phyloP scores from a whole-genome alignment of 2,888 invertebrate species.

The Antheraea assamensis region DNA sequence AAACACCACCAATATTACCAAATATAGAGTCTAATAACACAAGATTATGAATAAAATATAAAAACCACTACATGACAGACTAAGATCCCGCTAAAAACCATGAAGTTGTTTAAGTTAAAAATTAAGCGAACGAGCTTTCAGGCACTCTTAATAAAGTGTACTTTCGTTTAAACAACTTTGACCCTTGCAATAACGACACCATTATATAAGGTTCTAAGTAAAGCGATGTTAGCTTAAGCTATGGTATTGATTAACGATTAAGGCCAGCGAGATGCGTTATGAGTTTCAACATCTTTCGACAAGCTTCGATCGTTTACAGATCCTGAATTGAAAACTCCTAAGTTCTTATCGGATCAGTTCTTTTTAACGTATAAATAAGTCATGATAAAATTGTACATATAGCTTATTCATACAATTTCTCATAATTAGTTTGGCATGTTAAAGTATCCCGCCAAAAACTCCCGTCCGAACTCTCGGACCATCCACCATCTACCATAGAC shows the following conservation, averaged over 20 bases:
- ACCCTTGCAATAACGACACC: not conserved
- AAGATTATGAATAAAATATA: too few relatives aligned
- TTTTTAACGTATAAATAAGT: not conserved
- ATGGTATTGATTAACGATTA: slow-evolving; percentile 29
- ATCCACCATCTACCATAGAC: too few relatives aligned
- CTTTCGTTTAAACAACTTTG: not conserved
- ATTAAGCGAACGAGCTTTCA: too few relatives aligned
- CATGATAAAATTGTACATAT: not conserved
- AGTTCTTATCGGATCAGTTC: not conserved
- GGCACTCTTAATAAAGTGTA: not conserved
- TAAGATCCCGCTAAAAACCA: too few relatives aligned
- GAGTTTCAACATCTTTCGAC: not conserved
- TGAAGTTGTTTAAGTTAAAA: too few relatives aligned
- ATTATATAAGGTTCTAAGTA: not conserved
- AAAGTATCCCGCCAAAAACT: too few relatives aligned
- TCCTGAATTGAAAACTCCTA: not conserved
- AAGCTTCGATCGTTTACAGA: not conserved
- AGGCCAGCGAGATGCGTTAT: slow-evolving; percentile 16
- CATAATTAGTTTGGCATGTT: too few relatives aligned
- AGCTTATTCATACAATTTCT: too few relatives aligned
- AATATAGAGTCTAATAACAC: too few relatives aligned
- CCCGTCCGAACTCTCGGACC: too few relatives aligned
- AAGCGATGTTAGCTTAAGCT: not conserved
- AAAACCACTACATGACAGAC: too few relatives aligned
- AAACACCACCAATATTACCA: too few relatives aligned